A percentile compares a stretch with the other conserved stretches of the same genome.
phyloP scores from a whole-genome alignment of 2,113 vertebrate genomes.

The Sceloporus undulatus region DNA sequence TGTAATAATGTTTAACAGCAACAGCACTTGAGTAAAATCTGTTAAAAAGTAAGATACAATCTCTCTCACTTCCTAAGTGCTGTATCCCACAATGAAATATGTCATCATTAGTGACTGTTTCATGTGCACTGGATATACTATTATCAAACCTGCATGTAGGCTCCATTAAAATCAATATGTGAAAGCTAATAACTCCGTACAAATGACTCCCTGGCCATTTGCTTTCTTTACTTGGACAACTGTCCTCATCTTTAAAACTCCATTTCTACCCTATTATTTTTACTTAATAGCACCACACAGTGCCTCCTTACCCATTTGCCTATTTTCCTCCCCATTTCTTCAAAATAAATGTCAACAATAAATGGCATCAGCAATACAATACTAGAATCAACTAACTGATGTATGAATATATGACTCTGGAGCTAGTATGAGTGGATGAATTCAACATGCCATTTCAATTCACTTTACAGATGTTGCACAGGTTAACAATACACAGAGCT shows the following conservation, averaged over 20 bases:
- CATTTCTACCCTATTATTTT: too few relatives aligned
- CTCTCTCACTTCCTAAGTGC: conserved; percentile 14
- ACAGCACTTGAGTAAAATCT: neutral
- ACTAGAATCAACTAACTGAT: too few relatives aligned
- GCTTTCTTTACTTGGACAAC: neutral
- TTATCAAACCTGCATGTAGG: too few relatives aligned
- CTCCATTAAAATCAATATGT: too few relatives aligned
- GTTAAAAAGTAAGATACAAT: conserved; percentile 30
- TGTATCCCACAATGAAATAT: conserved; percentile 12
- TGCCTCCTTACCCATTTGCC: neutral
- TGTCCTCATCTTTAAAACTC: neutral
- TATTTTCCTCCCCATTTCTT: neutral
- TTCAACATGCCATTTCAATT: too few relatives aligned
- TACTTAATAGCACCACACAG: neutral
- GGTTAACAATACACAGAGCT: too few relatives aligned
- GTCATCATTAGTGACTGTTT: neutral
- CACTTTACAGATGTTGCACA: too few relatives aligned
- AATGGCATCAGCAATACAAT: too few relatives aligned
- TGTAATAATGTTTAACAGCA: too few relatives aligned
- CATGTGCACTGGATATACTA: too few relatives aligned
- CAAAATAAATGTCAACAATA: neutral
- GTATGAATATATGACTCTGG: too few relatives aligned
- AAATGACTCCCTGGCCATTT: neutral
- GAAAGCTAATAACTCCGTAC: neutral
- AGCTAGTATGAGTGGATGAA: too few relatives aligned